These are phyloP conservation scores for Eumaeus atala DNA, from an alignment of 1,140 invertebrate species.

Conservation along the genomic window DNA sequence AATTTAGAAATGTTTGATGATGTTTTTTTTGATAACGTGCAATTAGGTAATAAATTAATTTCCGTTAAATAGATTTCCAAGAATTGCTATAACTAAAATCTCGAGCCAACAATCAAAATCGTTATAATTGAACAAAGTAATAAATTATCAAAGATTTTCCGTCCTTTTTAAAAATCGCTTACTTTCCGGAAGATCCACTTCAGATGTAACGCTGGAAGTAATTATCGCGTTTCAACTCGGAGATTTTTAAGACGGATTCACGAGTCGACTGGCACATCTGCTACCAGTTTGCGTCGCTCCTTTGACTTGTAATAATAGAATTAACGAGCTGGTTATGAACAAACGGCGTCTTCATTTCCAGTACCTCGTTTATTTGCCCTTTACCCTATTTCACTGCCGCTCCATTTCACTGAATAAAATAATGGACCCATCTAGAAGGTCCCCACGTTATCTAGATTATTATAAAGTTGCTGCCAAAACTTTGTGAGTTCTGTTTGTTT, in stretches of 20 bases:
- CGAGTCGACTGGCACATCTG: conserved; percentile 63
- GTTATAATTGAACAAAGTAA: neutral
- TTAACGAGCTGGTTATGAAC: conserved; percentile 72
- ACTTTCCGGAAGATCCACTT: conserved; percentile 5
- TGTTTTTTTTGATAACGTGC: no score
- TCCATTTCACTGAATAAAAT: conserved; percentile 65
- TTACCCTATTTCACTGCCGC: conserved; percentile 64
- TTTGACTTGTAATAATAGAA: conserved; percentile 69
- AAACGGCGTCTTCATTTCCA: conserved; percentile 70
- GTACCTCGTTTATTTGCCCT: conserved; percentile 58
- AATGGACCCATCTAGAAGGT: conserved; percentile 60
- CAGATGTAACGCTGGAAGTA: conserved; percentile 7
- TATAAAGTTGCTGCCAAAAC: conserved; percentile 41
- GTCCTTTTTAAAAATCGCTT: neutral
- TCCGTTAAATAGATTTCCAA: no score
- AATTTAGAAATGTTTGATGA: no score
- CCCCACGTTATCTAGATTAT: conserved; percentile 43
- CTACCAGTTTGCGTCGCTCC: conserved; percentile 55
- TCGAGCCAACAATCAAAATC: no score
- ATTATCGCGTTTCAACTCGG: conserved; percentile 12
- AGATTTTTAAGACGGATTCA: conserved; percentile 40
- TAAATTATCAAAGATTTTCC: conserved; percentile 10
- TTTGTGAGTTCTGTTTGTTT: conserved; percentile 20
- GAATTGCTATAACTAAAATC: no score
- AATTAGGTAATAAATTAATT: no score